Percentiles rank a stretch among this genome's conserved stretches.
Evolutionary conservation across 2,797 vertebrate genomes (phyloP).

Genomic region (Anolis apletophallus): DNA sequence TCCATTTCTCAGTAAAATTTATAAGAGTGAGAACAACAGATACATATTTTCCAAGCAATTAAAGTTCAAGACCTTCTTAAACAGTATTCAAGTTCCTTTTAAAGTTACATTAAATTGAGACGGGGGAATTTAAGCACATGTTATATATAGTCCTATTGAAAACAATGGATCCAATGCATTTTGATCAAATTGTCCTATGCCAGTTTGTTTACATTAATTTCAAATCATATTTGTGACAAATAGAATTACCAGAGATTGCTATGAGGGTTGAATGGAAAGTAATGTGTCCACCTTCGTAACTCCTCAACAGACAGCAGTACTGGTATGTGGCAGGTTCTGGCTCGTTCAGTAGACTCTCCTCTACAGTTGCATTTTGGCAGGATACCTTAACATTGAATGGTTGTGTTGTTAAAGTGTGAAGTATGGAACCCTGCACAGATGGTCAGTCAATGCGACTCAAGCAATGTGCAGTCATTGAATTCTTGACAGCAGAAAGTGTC

Average conservation of each 20-base stretch:
- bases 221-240: not conserved
- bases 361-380: too few relatives aligned
- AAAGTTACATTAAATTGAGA: not conserved
- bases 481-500: too few relatives aligned
- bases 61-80: not conserved
- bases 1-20: conserved; percentile 26
- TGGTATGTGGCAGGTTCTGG: too few relatives aligned
- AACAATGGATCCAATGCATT: not conserved
- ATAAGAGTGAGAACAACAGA: not conserved
- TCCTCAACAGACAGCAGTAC: too few relatives aligned
- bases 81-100: not conserved
- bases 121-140: not conserved
- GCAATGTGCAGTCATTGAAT: too few relatives aligned
- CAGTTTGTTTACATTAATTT: not conserved
- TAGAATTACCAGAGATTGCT: not conserved
- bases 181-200: not conserved
- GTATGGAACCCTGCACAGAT: too few relatives aligned
- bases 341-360: too few relatives aligned
- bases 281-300: too few relatives aligned
- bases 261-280: too few relatives aligned
- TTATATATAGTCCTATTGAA: not conserved
- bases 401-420: too few relatives aligned
- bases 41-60: conserved; percentile 21
- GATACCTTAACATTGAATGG: too few relatives aligned
- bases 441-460: too few relatives aligned